Conservation (phyloP, 1,140 invertebrate species). For the Drosophila ananassae region DNA sequence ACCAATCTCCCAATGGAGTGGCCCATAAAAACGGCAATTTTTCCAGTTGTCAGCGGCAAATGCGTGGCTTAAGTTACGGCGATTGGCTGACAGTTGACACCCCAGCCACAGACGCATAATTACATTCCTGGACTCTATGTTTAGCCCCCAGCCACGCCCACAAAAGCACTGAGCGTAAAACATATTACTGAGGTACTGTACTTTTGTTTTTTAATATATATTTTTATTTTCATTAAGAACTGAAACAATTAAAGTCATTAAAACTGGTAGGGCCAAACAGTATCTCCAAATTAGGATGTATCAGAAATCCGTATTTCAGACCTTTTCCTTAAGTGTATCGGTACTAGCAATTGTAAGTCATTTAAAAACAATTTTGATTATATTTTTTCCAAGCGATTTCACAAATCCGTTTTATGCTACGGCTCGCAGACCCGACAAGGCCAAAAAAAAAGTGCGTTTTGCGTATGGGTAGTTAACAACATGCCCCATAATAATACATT, state of each 20-base stretch:
- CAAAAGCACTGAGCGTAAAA: slow-evolving; percentile 16
- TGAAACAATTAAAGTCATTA: too few relatives aligned
- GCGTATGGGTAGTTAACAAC: slow-evolving; percentile 82
- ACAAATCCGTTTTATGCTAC: slow-evolving; percentile 79
- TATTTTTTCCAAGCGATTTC: slow-evolving; percentile 82
- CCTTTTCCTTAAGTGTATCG: slow-evolving; percentile 10
- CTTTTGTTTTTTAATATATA: too few relatives aligned
- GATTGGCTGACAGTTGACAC: slow-evolving; percentile 80
- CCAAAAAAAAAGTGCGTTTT: slow-evolving; percentile 58
- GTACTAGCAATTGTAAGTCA: slow-evolving; percentile 74
- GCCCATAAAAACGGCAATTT: slow-evolving; percentile 77
- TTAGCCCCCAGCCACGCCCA: not conserved
- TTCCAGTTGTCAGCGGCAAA: slow-evolving; percentile 81
- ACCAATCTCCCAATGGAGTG: slow-evolving; percentile 43
- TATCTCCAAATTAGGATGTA: too few relatives aligned
- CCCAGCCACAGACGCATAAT: slow-evolving; percentile 67
- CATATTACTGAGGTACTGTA: too few relatives aligned
- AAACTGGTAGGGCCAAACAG: too few relatives aligned
- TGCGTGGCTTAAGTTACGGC: slow-evolving; percentile 76
- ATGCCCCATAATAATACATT: slow-evolving; percentile 81
- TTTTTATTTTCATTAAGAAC: too few relatives aligned
- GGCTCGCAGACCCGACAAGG: slow-evolving; percentile 4
- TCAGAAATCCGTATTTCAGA: too few relatives aligned
- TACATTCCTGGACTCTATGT: slow-evolving; percentile 37
- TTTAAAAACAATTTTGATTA: slow-evolving; percentile 83